Conservation (phyloP, 2,113 vertebrate species). For the Elachura formosa region DNA sequence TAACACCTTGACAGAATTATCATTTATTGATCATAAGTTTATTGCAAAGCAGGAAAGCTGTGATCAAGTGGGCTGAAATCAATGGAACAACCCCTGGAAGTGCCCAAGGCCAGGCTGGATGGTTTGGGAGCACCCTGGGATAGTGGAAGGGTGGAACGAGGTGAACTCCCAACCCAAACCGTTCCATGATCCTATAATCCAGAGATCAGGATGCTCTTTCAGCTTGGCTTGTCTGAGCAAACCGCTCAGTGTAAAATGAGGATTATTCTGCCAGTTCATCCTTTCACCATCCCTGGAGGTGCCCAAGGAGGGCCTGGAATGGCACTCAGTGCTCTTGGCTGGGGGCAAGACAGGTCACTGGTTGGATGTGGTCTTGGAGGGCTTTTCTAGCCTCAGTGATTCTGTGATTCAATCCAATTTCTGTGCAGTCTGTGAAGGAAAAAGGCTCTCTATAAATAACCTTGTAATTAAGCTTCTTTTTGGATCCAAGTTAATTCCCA, state of each 20-base stretch:
- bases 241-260: not conserved
- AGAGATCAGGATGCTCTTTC: not conserved
- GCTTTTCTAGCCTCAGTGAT: not conserved
- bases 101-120: rapidly evolving
- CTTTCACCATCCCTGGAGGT: not conserved
- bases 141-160: not conserved
- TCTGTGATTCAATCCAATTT: not conserved
- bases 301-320: not conserved
- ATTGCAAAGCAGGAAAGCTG: not conserved
- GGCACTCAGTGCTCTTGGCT: not conserved
- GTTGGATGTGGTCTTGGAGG: rapidly evolving
- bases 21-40: not conserved
- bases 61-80: not conserved
- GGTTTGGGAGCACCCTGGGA: not conserved
- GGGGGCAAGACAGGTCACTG: not conserved
- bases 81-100: not conserved
- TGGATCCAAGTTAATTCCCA: not conserved
- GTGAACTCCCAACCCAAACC: not conserved
- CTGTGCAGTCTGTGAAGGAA: not conserved
- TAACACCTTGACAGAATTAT: not conserved
- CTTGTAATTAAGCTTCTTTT: not conserved
- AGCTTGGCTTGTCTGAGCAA: not conserved
- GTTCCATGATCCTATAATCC: not conserved
- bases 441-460: not conserved
- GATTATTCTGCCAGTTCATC: not conserved